Conservation (phyloP, 2,113 vertebrate species). For the Gymnocephalus cernua region DNA sequence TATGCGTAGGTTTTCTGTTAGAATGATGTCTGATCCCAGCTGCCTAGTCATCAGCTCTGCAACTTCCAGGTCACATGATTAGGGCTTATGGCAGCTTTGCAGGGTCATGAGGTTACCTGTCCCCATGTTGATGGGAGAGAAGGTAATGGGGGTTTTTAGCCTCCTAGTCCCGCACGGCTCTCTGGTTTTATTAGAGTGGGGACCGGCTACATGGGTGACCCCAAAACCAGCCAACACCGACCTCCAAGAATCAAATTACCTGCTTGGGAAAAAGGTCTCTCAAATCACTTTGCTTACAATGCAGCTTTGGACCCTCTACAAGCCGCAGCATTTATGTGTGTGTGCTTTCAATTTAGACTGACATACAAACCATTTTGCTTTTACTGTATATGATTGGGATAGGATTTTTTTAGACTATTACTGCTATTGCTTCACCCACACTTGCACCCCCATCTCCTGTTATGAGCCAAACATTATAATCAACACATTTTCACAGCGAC, state of each 20-base stretch:
- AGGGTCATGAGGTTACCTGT: constrained; percentile 68
- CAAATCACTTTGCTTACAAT: constrained; percentile 67
- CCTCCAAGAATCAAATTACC: constrained; percentile 73
- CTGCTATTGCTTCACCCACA: not conserved
- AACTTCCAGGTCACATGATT: constrained; percentile 64
- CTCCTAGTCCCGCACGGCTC: constrained; percentile 54
- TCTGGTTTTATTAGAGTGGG: constrained; percentile 74
- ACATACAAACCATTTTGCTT: not conserved
- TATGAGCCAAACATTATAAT: constrained; percentile 33
- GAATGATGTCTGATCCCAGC: constrained; percentile 42
- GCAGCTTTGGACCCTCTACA: constrained; percentile 30
- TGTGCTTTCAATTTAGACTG: constrained; percentile 23
- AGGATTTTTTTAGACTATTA: not conserved
- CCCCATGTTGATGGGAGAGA: constrained; percentile 67
- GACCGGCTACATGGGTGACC: constrained; percentile 62
- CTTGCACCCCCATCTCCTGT: not conserved
- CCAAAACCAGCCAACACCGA: constrained; percentile 57
- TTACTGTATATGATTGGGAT: not conserved
- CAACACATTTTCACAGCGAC: constrained; percentile 18
- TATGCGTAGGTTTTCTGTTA: constrained; percentile 5
- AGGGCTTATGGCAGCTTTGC: constrained; percentile 47
- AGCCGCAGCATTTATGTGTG: constrained; percentile 28
- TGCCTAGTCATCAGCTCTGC: constrained; percentile 60
- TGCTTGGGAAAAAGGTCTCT: constrained; percentile 66
- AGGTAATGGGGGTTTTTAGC: constrained; percentile 77